Evolutionary conservation across 2,113 vertebrate species (phyloP).

Genomic region (Syngnathus scovelli): DNA sequence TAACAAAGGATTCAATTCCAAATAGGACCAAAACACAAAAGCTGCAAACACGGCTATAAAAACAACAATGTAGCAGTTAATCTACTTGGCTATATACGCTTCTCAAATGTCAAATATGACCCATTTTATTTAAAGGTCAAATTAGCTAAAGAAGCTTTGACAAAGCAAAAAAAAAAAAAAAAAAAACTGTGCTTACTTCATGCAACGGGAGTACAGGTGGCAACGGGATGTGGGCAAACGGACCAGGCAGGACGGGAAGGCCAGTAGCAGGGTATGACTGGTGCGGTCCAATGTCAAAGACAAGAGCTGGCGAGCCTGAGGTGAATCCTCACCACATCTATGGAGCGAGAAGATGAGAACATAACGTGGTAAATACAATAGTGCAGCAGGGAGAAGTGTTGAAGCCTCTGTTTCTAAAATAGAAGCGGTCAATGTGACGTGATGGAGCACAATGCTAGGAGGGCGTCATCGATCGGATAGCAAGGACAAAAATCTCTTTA

Average conservation of each 20-base stretch:
- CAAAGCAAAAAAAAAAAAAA: not conserved
- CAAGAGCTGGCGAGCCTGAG: conserved; percentile 77
- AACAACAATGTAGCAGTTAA: not conserved
- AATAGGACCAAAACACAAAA: not conserved
- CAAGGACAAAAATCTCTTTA: conserved; percentile 19
- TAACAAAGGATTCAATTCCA: not conserved
- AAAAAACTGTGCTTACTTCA: conserved; percentile 77
- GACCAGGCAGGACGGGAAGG: conserved; percentile 87
- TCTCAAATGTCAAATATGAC: conserved; percentile 4
- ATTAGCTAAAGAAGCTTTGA: not conserved
- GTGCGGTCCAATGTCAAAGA: conserved; percentile 83
- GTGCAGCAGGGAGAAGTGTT: not conserved
- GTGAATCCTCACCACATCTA: conserved; percentile 79
- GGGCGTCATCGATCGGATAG: conserved; percentile 13
- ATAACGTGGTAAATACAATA: not conserved
- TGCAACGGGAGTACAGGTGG: conserved; percentile 87
- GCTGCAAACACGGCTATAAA: not conserved
- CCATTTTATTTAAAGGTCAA: not conserved
- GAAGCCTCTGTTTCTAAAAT: conserved; percentile 2
- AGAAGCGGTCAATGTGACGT: not conserved
- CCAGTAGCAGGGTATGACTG: conserved; percentile 81
- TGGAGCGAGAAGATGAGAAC: conserved; percentile 7
- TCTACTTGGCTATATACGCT: conserved; percentile 1
- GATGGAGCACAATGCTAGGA: not conserved
- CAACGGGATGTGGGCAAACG: conserved; percentile 86